Percentiles rank a stretch among this genome's conserved stretches.
phyloP scores from a whole-genome alignment of 2,797 vertebrate genomes.

The Liasis olivaceus region DNA sequence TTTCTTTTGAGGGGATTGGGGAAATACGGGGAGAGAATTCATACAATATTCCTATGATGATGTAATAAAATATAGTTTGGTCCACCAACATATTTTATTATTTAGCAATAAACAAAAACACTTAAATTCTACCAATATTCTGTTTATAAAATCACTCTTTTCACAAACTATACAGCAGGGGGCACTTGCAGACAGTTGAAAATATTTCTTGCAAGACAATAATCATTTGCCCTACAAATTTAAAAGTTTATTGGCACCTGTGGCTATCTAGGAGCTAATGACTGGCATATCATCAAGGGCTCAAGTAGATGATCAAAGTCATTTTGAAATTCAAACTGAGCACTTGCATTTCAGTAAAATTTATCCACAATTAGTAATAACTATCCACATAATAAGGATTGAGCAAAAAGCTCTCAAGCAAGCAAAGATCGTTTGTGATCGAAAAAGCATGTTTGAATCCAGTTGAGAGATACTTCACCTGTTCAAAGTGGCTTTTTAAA shows the following conservation, averaged over 20 bases:
- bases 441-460: neutral
- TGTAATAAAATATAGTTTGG: neutral
- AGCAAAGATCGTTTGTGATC: neutral
- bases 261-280: neutral
- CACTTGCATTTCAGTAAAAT: neutral
- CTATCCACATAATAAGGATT: neutral
- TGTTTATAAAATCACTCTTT: neutral
- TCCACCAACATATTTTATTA: neutral
- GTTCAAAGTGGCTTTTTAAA: neutral
- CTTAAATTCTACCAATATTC: neutral
- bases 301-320: neutral
- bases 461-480: neutral
- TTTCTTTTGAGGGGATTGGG: no score
- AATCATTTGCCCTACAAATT: neutral
- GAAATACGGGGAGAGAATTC: neutral
- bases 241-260: neutral
- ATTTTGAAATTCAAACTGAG: no score
- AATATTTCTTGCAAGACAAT: neutral
- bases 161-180: conserved; percentile 10
- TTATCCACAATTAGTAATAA: neutral
- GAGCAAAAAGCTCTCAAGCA: neutral
- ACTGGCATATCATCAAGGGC: neutral
- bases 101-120: neutral
- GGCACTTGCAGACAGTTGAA: conserved; percentile 16
- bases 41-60: neutral